phyloP scores from a whole-genome alignment of 2,113 vertebrate genomes.

The Cavia aperea region DNA sequence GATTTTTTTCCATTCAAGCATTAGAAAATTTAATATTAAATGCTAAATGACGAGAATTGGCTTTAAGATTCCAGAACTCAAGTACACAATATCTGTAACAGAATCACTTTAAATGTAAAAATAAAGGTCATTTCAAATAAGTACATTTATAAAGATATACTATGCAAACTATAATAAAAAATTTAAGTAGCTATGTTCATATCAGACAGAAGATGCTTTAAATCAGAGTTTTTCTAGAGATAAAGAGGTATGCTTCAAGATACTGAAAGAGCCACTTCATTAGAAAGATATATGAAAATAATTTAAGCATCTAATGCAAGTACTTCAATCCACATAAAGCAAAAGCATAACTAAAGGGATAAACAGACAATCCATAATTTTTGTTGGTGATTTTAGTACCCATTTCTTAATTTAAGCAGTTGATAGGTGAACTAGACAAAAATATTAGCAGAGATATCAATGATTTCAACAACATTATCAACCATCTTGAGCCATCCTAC shows the following conservation, averaged over 20 bases:
- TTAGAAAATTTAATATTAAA: background rate
- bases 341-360: background rate
- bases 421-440: background rate
- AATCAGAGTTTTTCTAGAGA: background rate
- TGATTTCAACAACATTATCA: background rate
- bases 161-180: background rate
- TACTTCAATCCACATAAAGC: background rate
- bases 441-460: background rate
- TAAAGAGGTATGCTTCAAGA: background rate
- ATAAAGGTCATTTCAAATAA: background rate
- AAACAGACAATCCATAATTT: background rate
- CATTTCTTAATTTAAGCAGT: background rate
- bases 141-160: background rate
- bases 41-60: background rate
- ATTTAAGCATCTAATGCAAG: background rate
- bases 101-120: background rate
- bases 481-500: background rate
- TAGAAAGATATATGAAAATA: background rate
- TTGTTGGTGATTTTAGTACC: background rate
- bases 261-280: background rate
- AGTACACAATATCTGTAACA: background rate
- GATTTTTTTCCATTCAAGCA: background rate
- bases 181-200: background rate
- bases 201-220: background rate
- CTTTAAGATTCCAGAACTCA: background rate